Conservation (phyloP, 2,888 invertebrate genomes). For the Ptychoptera contaminata region DNA sequence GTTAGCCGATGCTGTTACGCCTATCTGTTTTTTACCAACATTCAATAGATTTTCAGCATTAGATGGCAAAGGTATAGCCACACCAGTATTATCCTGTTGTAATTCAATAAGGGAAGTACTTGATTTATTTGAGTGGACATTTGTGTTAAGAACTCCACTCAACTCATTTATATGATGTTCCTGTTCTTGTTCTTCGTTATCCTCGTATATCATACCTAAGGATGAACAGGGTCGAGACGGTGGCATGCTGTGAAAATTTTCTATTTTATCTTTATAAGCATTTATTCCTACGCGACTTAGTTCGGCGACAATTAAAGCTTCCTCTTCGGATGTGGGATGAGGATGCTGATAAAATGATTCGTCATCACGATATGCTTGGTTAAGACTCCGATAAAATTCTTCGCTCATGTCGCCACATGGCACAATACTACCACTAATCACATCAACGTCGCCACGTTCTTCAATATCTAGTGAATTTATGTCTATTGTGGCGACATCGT, state of each 20-base stretch:
- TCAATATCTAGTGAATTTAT: neutral
- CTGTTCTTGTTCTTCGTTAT: constrained; percentile 45
- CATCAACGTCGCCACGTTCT: neutral
- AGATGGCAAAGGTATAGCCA: neutral
- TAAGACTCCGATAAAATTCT: constrained; percentile 74
- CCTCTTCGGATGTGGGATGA: too few relatives aligned
- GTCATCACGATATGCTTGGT: constrained; percentile 75
- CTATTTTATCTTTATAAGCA: constrained; percentile 16
- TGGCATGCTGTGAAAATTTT: neutral
- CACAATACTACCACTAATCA: constrained; percentile 6
- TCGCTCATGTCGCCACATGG: constrained; percentile 57
- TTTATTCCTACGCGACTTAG: constrained; percentile 9
- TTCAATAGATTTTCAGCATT: constrained; percentile 11
- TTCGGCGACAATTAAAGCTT: too few relatives aligned
- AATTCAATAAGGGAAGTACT: too few relatives aligned
- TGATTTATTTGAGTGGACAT: too few relatives aligned
- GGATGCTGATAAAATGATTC: constrained; percentile 30
- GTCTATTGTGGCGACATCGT: neutral
- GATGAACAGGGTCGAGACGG: constrained; percentile 52
- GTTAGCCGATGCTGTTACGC: too few relatives aligned
- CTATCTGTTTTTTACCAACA: constrained; percentile 14
- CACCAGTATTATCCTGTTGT: too few relatives aligned
- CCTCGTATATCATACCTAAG: constrained; percentile 76
- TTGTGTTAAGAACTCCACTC: too few relatives aligned
- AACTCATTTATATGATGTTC: constrained; percentile 16